A percentile compares a stretch with the other conserved stretches of the same genome.
These are phyloP conservation scores for Solenopsis fugax DNA, from an alignment of 1,140 invertebrate species.

Conservation along the genomic window DNA sequence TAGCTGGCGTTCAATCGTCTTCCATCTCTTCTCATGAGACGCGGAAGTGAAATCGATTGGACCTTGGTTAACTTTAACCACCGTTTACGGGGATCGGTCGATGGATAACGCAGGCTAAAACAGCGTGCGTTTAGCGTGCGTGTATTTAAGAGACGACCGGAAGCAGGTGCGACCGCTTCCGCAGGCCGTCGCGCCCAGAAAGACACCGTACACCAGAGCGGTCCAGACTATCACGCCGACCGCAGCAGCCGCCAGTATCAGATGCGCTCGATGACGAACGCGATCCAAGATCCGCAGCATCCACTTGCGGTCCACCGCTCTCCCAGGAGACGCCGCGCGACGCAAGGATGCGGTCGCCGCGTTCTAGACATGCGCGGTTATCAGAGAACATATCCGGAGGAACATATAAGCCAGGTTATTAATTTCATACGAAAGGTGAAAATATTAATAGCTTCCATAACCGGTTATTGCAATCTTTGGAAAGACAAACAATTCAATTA, in stretches of 20 bases:
- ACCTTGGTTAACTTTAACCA: conserved; percentile 31
- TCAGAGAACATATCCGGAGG: conserved; percentile 17
- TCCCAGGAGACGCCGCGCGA: conserved; percentile 16
- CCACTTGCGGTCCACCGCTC: conserved; percentile 53
- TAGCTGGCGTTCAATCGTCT: background rate
- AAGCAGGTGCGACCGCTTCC: conserved; percentile 65
- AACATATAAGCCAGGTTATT: conserved; percentile 25
- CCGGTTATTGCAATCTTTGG: background rate
- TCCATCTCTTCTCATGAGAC: background rate
- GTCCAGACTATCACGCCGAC: conserved; percentile 66
- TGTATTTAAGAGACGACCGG: conserved; percentile 46
- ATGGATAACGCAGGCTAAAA: conserved; percentile 40
- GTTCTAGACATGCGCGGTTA: conserved; percentile 23
- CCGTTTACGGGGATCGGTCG: background rate
- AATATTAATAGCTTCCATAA: background rate
- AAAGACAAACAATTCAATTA: background rate
- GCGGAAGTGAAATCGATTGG: background rate
- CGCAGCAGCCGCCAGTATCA: conserved; percentile 45
- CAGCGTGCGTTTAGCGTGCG: conserved; percentile 58
- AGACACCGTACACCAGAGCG: conserved; percentile 62
- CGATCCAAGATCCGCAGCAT: conserved; percentile 49
- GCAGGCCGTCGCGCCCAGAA: conserved; percentile 70
- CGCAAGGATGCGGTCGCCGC: background rate
- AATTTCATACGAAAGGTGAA: conserved; percentile 12
- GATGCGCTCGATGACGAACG: conserved; percentile 57